Conservation (phyloP, 2,113 vertebrate species). For the Arizona elegans region DNA sequence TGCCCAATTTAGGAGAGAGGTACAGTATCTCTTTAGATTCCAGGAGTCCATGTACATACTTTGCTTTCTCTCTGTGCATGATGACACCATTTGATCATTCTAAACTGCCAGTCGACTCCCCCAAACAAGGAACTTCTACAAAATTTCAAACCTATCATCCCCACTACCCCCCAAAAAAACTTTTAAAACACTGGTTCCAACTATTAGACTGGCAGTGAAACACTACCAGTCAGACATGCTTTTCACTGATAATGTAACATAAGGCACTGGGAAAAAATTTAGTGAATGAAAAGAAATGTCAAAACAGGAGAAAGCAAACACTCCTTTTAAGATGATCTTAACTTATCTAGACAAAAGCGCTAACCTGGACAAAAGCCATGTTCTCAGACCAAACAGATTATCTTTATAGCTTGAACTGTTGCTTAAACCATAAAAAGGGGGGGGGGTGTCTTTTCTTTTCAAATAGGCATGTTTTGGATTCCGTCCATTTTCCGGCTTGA, state of each 20-base stretch:
- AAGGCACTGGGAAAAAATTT: conserved; percentile 15
- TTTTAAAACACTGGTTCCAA: neutral
- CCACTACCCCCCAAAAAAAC: neutral
- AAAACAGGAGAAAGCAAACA: conserved; percentile 17
- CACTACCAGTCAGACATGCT: neutral
- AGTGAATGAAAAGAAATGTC: conserved; percentile 23
- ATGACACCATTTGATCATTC: neutral
- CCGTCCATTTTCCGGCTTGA: neutral
- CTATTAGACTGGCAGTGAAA: conserved; percentile 21
- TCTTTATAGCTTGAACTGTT: conserved; percentile 1
- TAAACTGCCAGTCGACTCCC: neutral
- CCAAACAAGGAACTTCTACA: neutral
- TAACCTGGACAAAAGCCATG: conserved; percentile 20
- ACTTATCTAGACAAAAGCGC: conserved; percentile 5
- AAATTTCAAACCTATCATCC: neutral
- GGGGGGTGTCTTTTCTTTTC: neutral
- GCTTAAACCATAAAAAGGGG: conserved; percentile 1
- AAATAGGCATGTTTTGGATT: conserved; percentile 10
- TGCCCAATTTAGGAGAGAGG: neutral
- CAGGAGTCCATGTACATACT: neutral
- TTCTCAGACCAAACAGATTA: conserved; percentile 6
- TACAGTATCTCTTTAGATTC: neutral
- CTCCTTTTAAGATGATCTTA: conserved; percentile 12
- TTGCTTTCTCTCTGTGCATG: neutral
- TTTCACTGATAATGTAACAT: conserved; percentile 15